These are phyloP conservation scores for Strix uralensis DNA, from an alignment of 2,113 vertebrate species.

Conservation along the genomic window DNA sequence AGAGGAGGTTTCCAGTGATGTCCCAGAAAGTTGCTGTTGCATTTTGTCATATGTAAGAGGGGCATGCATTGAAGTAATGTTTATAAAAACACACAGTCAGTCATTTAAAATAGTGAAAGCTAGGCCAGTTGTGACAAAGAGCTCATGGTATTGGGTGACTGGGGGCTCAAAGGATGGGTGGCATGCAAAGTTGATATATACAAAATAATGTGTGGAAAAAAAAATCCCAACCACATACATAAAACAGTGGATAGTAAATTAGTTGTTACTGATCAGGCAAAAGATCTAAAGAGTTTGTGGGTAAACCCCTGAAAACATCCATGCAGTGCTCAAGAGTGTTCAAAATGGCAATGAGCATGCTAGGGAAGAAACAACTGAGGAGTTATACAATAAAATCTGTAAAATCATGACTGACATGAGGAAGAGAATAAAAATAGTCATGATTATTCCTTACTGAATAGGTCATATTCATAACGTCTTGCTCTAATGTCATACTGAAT, in stretches of 20 bases:
- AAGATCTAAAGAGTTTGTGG: background rate
- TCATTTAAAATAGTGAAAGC: background rate
- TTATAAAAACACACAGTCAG: background rate
- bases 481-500: background rate
- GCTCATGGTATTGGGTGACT: background rate
- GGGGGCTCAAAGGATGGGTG: background rate
- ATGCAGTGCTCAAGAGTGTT: background rate
- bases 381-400: background rate
- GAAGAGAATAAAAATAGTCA: background rate
- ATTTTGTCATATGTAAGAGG: background rate
- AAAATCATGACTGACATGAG: background rate
- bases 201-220: background rate
- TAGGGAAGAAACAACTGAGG: background rate
- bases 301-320: background rate
- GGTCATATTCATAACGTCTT: background rate
- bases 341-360: background rate
- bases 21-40: background rate
- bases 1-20: background rate
- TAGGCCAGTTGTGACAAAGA: background rate
- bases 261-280: background rate
- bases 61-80: background rate
- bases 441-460: background rate
- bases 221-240: background rate
- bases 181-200: background rate
- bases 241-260: background rate